Conservation (phyloP, 2,888 invertebrate genomes). For the Acleris literana region DNA sequence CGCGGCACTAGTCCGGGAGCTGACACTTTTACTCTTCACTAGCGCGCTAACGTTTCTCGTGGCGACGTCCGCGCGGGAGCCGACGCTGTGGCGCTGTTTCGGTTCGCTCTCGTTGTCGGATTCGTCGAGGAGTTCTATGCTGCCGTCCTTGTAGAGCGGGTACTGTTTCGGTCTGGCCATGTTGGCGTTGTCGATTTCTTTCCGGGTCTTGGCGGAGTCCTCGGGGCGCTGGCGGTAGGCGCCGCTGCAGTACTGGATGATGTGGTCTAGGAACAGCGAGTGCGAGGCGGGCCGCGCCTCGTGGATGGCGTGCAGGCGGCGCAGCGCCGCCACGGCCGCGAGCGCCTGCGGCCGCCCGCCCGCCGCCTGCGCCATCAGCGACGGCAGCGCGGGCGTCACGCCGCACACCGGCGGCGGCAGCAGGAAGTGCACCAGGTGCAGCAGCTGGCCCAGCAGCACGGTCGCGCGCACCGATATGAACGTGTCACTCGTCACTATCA, state of each 20-base stretch:
- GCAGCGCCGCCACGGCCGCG: constrained; percentile 91
- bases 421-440: constrained; percentile 93
- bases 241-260: constrained; percentile 85
- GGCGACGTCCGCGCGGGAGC: constrained; percentile 72
- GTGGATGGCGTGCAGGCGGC: constrained; percentile 90
- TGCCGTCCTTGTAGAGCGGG: constrained; percentile 61
- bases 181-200: constrained; percentile 72
- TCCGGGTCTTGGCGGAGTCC: constrained; percentile 64
- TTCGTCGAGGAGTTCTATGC: constrained; percentile 71
- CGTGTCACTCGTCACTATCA: constrained; percentile 94
- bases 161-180: constrained; percentile 60
- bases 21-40: constrained; percentile 79
- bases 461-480: constrained; percentile 96
- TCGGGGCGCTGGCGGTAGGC: constrained; percentile 63
- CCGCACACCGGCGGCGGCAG: constrained; percentile 94
- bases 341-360: constrained; percentile 91
- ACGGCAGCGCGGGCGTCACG: constrained; percentile 92
- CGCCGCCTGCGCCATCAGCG: constrained; percentile 91
- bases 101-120: constrained; percentile 72
- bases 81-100: constrained; percentile 72
- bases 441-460: constrained; percentile 93
- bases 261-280: constrained; percentile 92
- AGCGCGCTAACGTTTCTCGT: constrained; percentile 73
- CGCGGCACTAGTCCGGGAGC: constrained; percentile 70
- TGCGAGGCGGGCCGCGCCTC: constrained; percentile 91